phyloP scores from a whole-genome alignment of 2,113 vertebrate genomes.

The Campylorhamphus procurvoides region DNA sequence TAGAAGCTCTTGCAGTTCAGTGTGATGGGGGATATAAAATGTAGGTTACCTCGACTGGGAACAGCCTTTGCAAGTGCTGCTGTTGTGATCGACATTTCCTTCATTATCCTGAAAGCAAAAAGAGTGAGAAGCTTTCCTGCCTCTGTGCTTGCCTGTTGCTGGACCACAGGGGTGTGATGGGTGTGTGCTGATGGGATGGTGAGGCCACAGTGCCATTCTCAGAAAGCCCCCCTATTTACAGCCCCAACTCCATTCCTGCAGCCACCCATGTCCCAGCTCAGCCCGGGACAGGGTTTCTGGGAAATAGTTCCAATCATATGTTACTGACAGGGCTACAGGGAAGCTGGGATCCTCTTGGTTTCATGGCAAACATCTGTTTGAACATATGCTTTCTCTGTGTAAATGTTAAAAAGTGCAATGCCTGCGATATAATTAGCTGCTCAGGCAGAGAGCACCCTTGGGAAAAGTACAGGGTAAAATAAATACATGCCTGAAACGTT shows the following conservation, averaged over 20 bases:
- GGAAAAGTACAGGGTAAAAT: slow-evolving; percentile 52
- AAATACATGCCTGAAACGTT: slow-evolving; percentile 35
- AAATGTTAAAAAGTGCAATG: slow-evolving; percentile 46
- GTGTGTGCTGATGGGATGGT: accelerated
- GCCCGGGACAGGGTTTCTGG: accelerated
- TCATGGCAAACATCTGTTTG: slow-evolving; percentile 43
- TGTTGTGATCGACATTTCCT: not conserved
- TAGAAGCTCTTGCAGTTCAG: not conserved
- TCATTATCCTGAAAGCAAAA: not conserved
- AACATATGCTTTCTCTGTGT: slow-evolving; percentile 27
- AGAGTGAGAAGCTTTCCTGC: not conserved
- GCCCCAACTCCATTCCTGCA: not conserved
- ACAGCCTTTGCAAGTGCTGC: not conserved
- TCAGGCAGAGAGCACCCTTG: slow-evolving; percentile 37
- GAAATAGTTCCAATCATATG: not conserved
- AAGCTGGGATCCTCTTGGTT: slow-evolving; percentile 16
- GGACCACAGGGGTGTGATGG: not conserved
- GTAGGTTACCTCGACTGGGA: not conserved
- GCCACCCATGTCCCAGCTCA: not conserved
- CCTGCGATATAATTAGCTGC: not conserved
- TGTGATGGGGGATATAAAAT: not conserved
- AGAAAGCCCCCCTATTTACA: not conserved
- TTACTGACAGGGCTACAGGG: accelerated
- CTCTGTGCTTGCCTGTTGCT: not conserved
- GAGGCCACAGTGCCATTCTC: not conserved